Percentiles rank a stretch among this genome's conserved stretches.
Evolutionary conservation across 2,888 invertebrate genomes (phyloP).

Genomic region (Hirtodrosophila histrioides): DNA sequence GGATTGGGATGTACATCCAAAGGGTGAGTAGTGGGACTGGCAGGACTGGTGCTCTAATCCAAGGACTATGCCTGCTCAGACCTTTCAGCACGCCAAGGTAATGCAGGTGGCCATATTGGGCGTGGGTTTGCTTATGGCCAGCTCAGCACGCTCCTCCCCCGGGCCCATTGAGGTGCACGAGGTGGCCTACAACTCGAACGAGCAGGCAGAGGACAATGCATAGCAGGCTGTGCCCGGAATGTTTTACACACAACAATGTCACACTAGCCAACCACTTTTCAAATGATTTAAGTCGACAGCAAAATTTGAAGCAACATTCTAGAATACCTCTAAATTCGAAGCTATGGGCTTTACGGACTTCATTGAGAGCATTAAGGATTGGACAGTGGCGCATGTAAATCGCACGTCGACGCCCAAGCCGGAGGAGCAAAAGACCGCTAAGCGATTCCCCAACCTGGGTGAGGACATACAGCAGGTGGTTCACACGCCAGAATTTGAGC

Average conservation of each 20-base stretch:
- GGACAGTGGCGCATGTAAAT: constrained; percentile 10
- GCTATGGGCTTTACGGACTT: constrained; percentile 52
- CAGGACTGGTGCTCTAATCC: not conserved
- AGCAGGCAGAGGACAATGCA: not conserved
- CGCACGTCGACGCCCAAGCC: not conserved
- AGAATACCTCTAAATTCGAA: constrained; percentile 11
- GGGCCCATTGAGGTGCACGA: constrained; percentile 27
- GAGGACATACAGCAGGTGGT: constrained; percentile 62
- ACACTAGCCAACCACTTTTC: not conserved
- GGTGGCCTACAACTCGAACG: constrained; percentile 15
- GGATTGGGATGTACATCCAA: constrained; percentile 62
- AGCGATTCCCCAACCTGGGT: constrained; percentile 55
- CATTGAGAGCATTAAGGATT: constrained; percentile 32
- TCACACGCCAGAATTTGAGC: constrained; percentile 52
- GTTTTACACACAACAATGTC: not conserved
- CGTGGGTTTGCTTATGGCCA: constrained; percentile 56
- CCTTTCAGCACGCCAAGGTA: constrained; percentile 73
- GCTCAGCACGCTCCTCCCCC: not conserved
- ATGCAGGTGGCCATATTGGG: constrained; percentile 69
- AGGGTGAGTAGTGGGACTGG: constrained; percentile 34
- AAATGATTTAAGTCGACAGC: not conserved
- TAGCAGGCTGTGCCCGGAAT: constrained; percentile 28
- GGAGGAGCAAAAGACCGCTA: not conserved
- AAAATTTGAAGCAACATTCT: constrained; percentile 9
- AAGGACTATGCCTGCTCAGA: constrained; percentile 40